phyloP scores from a whole-genome alignment of 2,113 vertebrate species.

The Sinocyclocheilus maitianheensis region DNA sequence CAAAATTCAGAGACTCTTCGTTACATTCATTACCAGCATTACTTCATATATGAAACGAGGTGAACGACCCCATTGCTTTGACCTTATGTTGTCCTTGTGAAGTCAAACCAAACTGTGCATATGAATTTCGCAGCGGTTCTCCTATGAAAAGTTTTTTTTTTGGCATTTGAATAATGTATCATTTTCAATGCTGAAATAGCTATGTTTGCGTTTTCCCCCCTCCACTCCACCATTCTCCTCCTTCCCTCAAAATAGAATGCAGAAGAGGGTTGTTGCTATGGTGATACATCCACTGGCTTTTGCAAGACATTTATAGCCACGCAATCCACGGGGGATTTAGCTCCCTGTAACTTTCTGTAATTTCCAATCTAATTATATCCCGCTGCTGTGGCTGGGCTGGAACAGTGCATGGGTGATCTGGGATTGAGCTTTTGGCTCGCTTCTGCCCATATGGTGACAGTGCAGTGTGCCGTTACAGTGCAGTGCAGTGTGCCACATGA shows the following conservation, averaged over 20 bases:
- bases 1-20: not conserved
- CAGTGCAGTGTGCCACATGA: slow-evolving; percentile 28
- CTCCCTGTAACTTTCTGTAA: slow-evolving; percentile 81
- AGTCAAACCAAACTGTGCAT: slow-evolving; percentile 35
- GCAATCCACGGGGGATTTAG: slow-evolving; percentile 76
- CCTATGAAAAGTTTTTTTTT: slow-evolving; percentile 57
- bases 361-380: slow-evolving; percentile 83
- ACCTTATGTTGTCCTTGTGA: slow-evolving; percentile 34
- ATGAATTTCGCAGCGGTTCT: slow-evolving; percentile 37
- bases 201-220: slow-evolving; percentile 73
- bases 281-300: slow-evolving; percentile 82
- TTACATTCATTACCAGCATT: not conserved
- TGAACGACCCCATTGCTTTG: not conserved
- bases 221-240: slow-evolving; percentile 50
- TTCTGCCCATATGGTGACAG: slow-evolving; percentile 25
- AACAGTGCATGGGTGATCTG: slow-evolving; percentile 45
- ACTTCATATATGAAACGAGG: not conserved
- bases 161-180: slow-evolving; percentile 76
- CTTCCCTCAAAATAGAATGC: slow-evolving; percentile 76
- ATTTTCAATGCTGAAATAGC: slow-evolving; percentile 71
- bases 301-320: slow-evolving; percentile 79
- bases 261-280: slow-evolving; percentile 82
- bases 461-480: slow-evolving; percentile 6
- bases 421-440: slow-evolving; percentile 41
- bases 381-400: slow-evolving; percentile 59